Evolutionary conservation across 2,888 invertebrate genomes (phyloP).

Genomic region (Hofmannophila pseudospretella): DNA sequence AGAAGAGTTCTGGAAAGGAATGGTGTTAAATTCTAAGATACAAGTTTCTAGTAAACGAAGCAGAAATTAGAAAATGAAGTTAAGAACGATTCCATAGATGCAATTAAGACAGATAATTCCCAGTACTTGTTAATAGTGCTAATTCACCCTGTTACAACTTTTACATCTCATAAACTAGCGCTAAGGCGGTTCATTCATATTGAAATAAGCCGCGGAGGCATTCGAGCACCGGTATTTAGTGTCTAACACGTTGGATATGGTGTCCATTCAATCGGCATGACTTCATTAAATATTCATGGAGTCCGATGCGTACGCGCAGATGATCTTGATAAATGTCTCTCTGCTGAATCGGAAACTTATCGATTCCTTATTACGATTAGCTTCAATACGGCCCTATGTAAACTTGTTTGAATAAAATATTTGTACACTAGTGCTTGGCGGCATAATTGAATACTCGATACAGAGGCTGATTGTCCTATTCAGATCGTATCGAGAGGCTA

Average conservation of each 20-base stretch:
- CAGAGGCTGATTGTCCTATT: constrained; percentile 35
- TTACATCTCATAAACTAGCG: constrained; percentile 6
- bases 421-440: constrained; percentile 42
- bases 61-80: constrained; percentile 3
- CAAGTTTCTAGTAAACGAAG: too few relatives aligned
- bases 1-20: too few relatives aligned
- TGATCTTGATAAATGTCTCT: constrained; percentile 40
- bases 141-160: constrained; percentile 3
- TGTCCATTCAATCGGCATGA: constrained; percentile 33
- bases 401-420: constrained; percentile 37
- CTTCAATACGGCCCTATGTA: constrained; percentile 15
- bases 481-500: constrained; percentile 42
- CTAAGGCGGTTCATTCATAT: constrained; percentile 9
- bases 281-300: constrained; percentile 45
- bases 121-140: constrained; percentile 1
- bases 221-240: constrained; percentile 26
- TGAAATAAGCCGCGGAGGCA: constrained; percentile 15
- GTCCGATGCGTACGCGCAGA: constrained; percentile 30
- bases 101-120: constrained; percentile 1
- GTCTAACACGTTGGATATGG: constrained; percentile 30
- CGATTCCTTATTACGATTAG: constrained; percentile 21
- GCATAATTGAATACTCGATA: constrained; percentile 48
- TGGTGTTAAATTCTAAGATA: too few relatives aligned
- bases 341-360: constrained; percentile 25
- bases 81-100: constrained; percentile 4